These are phyloP conservation scores for Strix aluco DNA, from an alignment of 2,113 vertebrate species.

Conservation along the genomic window DNA sequence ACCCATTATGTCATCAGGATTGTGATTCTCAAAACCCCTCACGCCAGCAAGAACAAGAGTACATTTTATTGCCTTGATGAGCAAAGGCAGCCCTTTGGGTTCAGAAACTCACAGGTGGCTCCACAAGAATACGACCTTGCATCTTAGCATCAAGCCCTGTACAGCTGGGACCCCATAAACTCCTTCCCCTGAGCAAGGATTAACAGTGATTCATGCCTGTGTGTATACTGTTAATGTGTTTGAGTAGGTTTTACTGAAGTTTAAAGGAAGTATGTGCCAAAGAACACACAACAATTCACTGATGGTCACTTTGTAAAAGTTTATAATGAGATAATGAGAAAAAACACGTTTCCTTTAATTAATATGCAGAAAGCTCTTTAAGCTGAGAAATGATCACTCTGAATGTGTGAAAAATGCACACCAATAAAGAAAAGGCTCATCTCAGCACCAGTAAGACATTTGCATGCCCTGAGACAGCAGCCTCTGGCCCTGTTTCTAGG, in stretches of 20 bases:
- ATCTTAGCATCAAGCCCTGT: not conserved
- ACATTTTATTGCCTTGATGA: constrained; percentile 18
- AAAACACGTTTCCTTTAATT: constrained; percentile 52
- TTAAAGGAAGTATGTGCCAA: not conserved
- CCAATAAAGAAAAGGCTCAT: not conserved
- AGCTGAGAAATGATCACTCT: not conserved
- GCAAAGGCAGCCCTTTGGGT: not conserved
- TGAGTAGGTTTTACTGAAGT: not conserved
- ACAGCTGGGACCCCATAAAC: constrained; percentile 2
- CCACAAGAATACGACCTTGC: not conserved
- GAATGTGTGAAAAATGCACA: not conserved
- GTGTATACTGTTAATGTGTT: not conserved
- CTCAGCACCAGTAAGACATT: not conserved
- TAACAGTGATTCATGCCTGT: not conserved
- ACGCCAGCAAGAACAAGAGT: not conserved
- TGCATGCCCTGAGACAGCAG: not conserved
- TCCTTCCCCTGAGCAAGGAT: not conserved
- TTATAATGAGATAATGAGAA: constrained; percentile 44
- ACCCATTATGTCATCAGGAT: not conserved
- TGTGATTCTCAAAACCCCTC: not conserved
- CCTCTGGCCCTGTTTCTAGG: not conserved
- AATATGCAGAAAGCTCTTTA: constrained; percentile 21
- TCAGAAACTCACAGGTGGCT: not conserved
- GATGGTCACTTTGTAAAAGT: constrained; percentile 16
- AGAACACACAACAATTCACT: not conserved